Evolutionary conservation across 92 coral and sea anemone species (phyloP).

Genomic region (Porites rus): DNA sequence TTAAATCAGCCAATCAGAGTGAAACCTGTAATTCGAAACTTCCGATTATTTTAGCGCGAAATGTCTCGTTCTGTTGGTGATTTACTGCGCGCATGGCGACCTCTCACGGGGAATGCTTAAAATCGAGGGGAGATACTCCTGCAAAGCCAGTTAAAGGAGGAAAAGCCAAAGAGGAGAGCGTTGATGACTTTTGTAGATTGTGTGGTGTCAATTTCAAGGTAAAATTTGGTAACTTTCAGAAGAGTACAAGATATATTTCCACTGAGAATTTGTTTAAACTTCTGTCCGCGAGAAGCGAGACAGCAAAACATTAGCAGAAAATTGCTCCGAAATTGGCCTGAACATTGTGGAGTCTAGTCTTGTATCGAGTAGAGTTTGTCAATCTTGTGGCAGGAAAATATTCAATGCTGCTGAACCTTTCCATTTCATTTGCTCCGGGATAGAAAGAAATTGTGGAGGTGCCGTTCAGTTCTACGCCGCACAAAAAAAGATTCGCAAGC

Average conservation of each 20-base stretch:
- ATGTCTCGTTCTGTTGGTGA: too few species aligned
- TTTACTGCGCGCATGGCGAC: too few species aligned
- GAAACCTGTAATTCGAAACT: too few species aligned
- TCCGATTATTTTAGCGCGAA: too few species aligned
- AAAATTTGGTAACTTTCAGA: not conserved
- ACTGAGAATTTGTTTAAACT: not conserved
- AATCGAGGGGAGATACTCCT: not conserved
- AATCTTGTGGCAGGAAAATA: constrained; percentile 2
- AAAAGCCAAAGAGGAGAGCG: not conserved
- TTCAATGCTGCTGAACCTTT: not conserved
- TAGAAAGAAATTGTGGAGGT: not conserved
- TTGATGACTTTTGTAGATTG: not conserved
- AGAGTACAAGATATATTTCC: not conserved
- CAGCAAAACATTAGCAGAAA: not conserved
- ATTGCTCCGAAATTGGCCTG: too few species aligned
- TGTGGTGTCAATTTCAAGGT: not conserved
- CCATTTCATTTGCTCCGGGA: not conserved
- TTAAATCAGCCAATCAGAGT: too few species aligned
- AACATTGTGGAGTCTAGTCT: too few species aligned
- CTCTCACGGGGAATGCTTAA: too few species aligned
- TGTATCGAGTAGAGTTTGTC: too few species aligned
- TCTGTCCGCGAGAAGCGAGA: not conserved
- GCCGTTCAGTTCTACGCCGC: too few species aligned
- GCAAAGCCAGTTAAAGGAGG: constrained; percentile 2
- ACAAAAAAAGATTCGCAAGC: too few species aligned